phyloP scores from a whole-genome alignment of 2,888 invertebrate species.

The Eilema sororculum region DNA sequence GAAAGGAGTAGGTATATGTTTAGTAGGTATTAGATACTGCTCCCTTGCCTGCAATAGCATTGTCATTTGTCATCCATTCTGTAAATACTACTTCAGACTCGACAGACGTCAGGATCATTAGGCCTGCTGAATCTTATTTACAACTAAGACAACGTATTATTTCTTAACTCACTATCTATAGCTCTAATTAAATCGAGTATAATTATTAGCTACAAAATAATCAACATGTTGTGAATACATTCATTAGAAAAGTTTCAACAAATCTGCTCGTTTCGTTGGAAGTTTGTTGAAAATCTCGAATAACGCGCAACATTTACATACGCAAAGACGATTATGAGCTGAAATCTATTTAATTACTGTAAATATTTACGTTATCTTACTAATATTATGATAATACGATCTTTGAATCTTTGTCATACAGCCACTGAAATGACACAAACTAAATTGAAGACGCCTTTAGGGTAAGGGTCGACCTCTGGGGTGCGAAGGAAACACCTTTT shows the following conservation, averaged over 20 bases:
- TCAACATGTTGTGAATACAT: slow-evolving; percentile 2
- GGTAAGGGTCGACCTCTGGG: too few species aligned
- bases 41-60: too few species aligned
- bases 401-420: not conserved
- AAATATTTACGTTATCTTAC: not conserved
- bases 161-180: not conserved
- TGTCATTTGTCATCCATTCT: too few species aligned
- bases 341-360: not conserved
- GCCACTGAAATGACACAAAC: not conserved
- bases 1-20: not conserved
- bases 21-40: too few species aligned
- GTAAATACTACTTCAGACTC: too few species aligned
- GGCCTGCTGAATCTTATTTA: too few species aligned
- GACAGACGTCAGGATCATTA: too few species aligned
- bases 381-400: slow-evolving; percentile 2
- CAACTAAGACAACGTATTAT: too few species aligned
- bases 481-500: too few species aligned
- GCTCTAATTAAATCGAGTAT: slow-evolving; percentile 7
- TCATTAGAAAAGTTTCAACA: slow-evolving; percentile 30
- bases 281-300: not conserved
- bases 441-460: not conserved
- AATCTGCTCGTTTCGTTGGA: slow-evolving; percentile 1
- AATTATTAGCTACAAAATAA: not conserved
- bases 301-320: slow-evolving; percentile 4
- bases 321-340: not conserved